Base-by-base conservation (phyloP, 2,888 invertebrate species). In the Tolmerus cingulatus region DNA sequence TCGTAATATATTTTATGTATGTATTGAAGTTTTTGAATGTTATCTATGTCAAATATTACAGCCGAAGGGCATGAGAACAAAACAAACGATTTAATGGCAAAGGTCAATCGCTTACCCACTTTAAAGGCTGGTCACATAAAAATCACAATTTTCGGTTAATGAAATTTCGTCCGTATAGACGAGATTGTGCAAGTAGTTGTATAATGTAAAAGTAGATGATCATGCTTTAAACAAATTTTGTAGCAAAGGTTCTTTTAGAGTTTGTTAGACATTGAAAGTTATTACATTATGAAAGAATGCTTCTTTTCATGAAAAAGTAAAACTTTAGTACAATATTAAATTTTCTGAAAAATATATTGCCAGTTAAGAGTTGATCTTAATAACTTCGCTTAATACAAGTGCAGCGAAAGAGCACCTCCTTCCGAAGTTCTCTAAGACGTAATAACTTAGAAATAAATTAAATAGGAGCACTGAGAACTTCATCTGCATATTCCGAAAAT, bases 401-500 rank as follows among this genome's bases (percentile, higher is more conserved):
- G 66, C 66, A 66, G 27, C 23, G 23, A 19, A 51, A 51, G 27
- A 66, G 27, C 23, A 23, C 8, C 40, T 40, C 7, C 66, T 7
- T 9, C 14, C 23, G 66, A 66, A 23, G 66, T 66, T 66, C 9
- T 34, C n/a, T 76, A 9, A 34, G 40, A 40, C 14, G 76, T 37
- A 37, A 37, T 40, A 76, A 37, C 76, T 76, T 76, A 37, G 76
- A 76, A 34, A 76, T 40, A 40, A 76, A 76, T 40, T 34, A 76
- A 76, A 76, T 37, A 76, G 40, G 12, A 37, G 40, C 34, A 14
- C 34, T 37, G 19, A 4, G 76, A 34, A 76, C 37, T 76, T 76
- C 76, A 76, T 76, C 40, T 76, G 76, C 76, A 76, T 76, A 37
- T 30, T 76, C 76, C 12, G 34, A 76, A 76, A 76, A 76, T 76